These are phyloP conservation scores for Protobothrops mucrosquamatus DNA, from an alignment of 2,113 vertebrate species.

Conservation along the genomic window DNA sequence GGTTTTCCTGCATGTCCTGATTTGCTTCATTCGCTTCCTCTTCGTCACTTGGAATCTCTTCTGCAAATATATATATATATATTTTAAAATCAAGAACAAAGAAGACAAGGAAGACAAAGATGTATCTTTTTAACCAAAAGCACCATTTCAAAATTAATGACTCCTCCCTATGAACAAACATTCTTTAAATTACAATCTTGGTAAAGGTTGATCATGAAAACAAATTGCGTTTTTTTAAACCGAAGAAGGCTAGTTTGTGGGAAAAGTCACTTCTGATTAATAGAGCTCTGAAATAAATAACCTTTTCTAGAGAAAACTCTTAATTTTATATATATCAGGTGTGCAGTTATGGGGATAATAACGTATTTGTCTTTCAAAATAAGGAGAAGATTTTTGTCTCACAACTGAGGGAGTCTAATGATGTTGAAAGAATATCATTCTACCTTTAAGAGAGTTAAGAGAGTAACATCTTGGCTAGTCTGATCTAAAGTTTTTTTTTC, in stretches of 20 bases:
- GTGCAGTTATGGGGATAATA: background rate
- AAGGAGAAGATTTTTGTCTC: background rate
- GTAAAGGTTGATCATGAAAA: background rate
- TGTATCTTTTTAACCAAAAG: background rate
- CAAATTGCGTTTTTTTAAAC: background rate
- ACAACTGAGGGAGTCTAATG: background rate
- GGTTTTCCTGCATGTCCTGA: slow-evolving; percentile 76
- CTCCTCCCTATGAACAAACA: background rate
- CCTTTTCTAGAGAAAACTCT: background rate
- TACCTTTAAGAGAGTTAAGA: background rate
- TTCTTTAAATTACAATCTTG: background rate
- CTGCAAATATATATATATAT: slow-evolving; percentile 61
- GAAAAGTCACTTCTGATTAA: background rate
- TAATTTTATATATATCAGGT: too few relatives aligned
- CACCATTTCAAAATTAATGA: background rate
- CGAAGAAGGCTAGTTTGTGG: background rate
- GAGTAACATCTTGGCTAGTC: background rate
- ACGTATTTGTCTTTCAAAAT: background rate
- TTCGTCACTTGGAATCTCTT: slow-evolving; percentile 95
- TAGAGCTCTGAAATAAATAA: background rate
- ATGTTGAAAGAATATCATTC: background rate
- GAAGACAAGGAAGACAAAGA: background rate
- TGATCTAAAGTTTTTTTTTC: background rate
- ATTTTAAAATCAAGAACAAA: background rate
- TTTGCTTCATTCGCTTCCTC: slow-evolving; percentile 80